Evolutionary conservation across 2,888 invertebrate genomes (phyloP).

Genomic region (Plemyria rubiginata): DNA sequence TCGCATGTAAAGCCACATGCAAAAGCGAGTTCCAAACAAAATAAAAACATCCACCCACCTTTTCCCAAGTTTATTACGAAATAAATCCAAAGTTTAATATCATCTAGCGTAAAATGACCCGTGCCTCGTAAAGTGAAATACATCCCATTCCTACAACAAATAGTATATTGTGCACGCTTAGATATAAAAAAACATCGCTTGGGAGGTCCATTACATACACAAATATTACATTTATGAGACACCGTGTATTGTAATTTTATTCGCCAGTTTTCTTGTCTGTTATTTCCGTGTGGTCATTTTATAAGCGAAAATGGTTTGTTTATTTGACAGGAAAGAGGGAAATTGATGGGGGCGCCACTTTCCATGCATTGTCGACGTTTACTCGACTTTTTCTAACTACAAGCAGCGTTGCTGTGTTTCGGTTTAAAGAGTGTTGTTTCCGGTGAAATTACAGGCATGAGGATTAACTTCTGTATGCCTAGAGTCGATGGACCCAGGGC

Average conservation of each 20-base stretch:
- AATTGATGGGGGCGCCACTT: too few species aligned
- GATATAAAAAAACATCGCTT: conserved; percentile 17
- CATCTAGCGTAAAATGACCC: conserved; percentile 41
- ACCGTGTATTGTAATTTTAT: conserved; percentile 10
- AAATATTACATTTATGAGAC: conserved; percentile 9
- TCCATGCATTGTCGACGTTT: too few species aligned
- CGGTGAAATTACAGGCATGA: too few species aligned
- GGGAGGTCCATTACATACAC: conserved; percentile 24
- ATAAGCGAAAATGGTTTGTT: too few species aligned
- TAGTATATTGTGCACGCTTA: conserved; percentile 38
- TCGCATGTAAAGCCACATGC: neutral
- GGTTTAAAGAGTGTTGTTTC: too few species aligned
- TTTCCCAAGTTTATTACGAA: conserved; percentile 49
- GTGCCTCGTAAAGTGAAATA: conserved; percentile 45
- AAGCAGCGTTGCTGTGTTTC: too few species aligned
- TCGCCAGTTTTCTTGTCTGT: neutral
- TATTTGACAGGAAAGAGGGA: too few species aligned
- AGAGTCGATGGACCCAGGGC: too few species aligned
- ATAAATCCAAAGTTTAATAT: conserved; percentile 60
- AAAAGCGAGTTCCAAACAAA: conserved; percentile 13
- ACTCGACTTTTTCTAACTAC: too few species aligned
- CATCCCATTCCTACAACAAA: conserved; percentile 44
- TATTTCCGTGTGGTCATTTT: too few species aligned
- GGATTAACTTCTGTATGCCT: too few species aligned
- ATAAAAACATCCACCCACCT: conserved; percentile 29